These are phyloP conservation scores for Strigamia transsilvanica DNA, from an alignment of 2,888 invertebrate genomes.

Conservation along the genomic window DNA sequence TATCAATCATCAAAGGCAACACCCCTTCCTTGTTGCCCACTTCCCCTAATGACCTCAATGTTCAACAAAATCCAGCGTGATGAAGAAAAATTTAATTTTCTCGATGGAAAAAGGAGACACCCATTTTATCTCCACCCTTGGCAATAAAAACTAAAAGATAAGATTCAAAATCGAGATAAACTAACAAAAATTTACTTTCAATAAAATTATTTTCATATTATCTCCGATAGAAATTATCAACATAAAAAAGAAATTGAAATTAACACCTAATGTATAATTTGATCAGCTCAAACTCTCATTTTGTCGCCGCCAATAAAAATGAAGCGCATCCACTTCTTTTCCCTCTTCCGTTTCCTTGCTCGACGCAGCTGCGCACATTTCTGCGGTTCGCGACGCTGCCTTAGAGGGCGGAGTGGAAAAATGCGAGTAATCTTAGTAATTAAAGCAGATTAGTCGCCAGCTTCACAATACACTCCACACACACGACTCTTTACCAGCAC, in stretches of 20 bases:
- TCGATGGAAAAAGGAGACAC: conserved; percentile 29
- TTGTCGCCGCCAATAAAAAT: conserved; percentile 26
- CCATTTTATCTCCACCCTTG: conserved; percentile 15
- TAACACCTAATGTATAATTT: background rate
- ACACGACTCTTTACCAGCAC: background rate
- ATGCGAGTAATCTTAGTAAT: conserved; percentile 34
- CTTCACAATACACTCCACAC: conserved; percentile 29
- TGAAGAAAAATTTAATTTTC: conserved; percentile 31
- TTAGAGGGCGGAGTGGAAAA: conserved; percentile 21
- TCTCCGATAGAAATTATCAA: background rate
- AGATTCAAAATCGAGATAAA: background rate
- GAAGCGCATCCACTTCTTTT: background rate
- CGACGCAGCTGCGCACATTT: conserved; percentile 30
- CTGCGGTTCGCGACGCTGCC: conserved; percentile 16
- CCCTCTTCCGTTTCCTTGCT: background rate
- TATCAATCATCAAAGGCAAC: conserved; percentile 25
- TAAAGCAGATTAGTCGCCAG: conserved; percentile 38
- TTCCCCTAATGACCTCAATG: conserved; percentile 34
- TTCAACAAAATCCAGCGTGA: conserved; percentile 35
- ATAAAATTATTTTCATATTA: background rate
- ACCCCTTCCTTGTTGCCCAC: conserved; percentile 38
- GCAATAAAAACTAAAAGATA: conserved; percentile 31
- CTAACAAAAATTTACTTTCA: background rate
- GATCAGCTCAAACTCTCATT: conserved; percentile 10
- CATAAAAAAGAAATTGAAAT: background rate